These are phyloP conservation scores for Carduelis carduelis DNA, from an alignment of 2,797 vertebrate genomes.

Conservation along the genomic window DNA sequence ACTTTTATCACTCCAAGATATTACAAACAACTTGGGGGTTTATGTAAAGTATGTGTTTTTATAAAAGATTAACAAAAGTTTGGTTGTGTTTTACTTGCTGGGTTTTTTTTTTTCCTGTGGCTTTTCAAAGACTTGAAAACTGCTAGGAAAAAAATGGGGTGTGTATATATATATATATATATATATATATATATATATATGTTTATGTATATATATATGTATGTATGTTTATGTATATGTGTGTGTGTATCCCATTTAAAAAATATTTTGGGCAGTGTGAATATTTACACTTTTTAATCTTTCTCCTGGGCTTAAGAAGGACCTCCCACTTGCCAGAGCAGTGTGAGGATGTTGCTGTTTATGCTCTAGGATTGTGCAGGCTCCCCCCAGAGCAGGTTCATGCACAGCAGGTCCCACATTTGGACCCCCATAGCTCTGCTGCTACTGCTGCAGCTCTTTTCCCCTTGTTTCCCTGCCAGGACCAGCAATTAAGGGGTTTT, in stretches of 20 bases:
- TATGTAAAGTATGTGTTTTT: accelerated
- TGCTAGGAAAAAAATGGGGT: accelerated
- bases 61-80: neutral
- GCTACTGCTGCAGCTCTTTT: neutral
- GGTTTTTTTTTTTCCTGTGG: neutral
- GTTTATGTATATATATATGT: accelerated
- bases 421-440: neutral
- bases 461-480: neutral
- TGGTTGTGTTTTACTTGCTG: neutral
- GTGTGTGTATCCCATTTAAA: neutral
- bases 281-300: neutral
- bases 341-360: neutral
- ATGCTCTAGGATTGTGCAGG: neutral
- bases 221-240: accelerated
- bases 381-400: neutral
- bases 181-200: accelerated
- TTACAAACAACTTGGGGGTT: neutral
- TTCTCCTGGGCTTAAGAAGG: neutral
- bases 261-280: neutral
- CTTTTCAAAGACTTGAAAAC: neutral
- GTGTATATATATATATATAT: accelerated
- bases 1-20: neutral
- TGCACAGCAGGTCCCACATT: neutral
- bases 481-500: neutral
- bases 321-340: neutral